phyloP scores from a whole-genome alignment of 2,797 vertebrate genomes.

The Calcarius lapponicus region DNA sequence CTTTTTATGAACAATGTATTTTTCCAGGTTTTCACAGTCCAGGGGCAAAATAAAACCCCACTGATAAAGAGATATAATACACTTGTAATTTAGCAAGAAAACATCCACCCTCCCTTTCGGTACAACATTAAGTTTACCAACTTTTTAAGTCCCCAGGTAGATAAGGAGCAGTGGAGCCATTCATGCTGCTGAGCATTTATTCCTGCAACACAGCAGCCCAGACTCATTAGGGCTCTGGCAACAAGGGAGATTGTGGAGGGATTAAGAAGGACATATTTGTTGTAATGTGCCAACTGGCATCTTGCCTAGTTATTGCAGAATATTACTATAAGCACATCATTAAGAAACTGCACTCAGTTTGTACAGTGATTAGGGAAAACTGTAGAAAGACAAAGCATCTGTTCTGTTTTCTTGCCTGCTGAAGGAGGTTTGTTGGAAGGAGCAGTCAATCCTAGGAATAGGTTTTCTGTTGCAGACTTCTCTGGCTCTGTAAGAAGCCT shows the following conservation, averaged over 20 bases:
- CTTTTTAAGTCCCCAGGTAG: background rate
- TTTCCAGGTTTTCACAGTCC: background rate
- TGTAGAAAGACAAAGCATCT: background rate
- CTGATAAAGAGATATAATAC: background rate
- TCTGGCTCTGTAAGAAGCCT: background rate
- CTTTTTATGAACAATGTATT: background rate
- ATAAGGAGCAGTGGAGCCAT: background rate
- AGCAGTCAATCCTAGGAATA: background rate
- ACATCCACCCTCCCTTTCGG: background rate
- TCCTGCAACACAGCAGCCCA: background rate
- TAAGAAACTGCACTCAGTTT: background rate
- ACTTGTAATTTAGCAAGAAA: background rate
- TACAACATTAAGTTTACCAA: background rate
- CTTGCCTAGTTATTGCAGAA: background rate
- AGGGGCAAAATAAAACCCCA: accelerated
- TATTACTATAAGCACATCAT: background rate
- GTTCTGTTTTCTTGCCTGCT: background rate
- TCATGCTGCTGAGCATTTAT: background rate
- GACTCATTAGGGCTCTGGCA: background rate
- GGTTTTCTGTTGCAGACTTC: background rate
- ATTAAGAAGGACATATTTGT: conserved; percentile 15
- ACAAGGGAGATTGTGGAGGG: background rate
- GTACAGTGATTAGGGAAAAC: background rate
- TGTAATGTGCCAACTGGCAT: background rate
- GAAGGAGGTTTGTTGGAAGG: background rate